Evolutionary conservation across 1,140 invertebrate genomes (phyloP), one percentile per base, ranked within the genome.

Genomic region (Drosophila setifemur): DNA sequence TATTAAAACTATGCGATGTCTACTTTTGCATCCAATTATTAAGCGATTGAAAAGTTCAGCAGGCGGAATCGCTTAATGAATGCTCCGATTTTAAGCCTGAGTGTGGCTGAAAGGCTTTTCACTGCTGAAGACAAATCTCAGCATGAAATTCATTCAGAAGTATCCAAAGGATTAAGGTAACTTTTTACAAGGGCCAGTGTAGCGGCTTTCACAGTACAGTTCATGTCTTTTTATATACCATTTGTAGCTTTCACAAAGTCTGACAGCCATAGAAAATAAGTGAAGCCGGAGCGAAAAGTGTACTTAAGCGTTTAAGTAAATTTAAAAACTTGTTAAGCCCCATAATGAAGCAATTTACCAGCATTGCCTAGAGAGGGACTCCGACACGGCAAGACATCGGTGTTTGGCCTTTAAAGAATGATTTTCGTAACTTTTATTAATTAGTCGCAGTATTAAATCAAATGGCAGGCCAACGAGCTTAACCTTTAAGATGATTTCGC

Each of bases 281-380:
- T 54, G 43, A 28, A 43, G 37, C 21, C 12, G 39, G n/a, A 29
- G 66, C 25, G 16, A 37, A 25, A 33, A 57, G 45, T 29, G 31
- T 53, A 53, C 55, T 85, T 78, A 85, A 78, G 79, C 70, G 58
- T 72, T 85, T 85, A 85, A 85, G 79, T 68, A 78, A 85, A 85
- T 85, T 85, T 75, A 58, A 85, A 85, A 85, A 85, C 74, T 85
- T 85, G 53, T 75, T 78, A 85, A 85, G 79, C 71, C 52, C 43
- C 28, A 57, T 85, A 78, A 85, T 85, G 78, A 73, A 83, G 73
- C 73, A 73, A 83, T 82, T 73, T 73, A n/a, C 39, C 42, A 49
- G 49, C 64, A 66, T 58, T 66, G 40, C 16, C 9, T 8, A 0
- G 33, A 9, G 18, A 25, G 61, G 16, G 52, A 50, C 29, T 28